Evolutionary conservation across 2,888 invertebrate species (phyloP), one percentile per base, ranked within the genome.

Genomic region (Rhingia rostrata): DNA sequence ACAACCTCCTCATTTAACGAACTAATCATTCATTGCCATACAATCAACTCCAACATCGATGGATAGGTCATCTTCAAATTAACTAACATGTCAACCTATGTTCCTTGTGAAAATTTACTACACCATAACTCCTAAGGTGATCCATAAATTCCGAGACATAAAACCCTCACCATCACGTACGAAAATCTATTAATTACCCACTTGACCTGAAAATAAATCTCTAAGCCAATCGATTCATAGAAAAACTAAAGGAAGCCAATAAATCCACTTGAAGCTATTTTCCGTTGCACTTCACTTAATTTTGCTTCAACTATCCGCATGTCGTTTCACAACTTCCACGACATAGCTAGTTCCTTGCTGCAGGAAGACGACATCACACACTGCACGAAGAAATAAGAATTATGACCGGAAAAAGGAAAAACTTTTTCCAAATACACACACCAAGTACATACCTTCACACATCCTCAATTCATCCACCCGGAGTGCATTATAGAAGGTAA

Each of bases 401-500:
- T 84, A 84, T 84, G 79, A 74, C 74, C 74, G 53, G 75, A 66
- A 85, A 70, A 64, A 53, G 63, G 41, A 67, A 75, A 85, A 64
- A 37, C 67, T 75, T 72, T 6, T 53, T 12, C n/a, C 64, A 74
- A 66, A 63, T 63, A 72, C 63, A 83, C 66, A 53, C 22, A 45
- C 7, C 22, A 22, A 22, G 2, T 2, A 32, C 45, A 49, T n/a
- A 22, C 33, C 63, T 2, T 12, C 45, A 32, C 7, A 37, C 32
- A 45, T 69, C 75, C 56, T 60, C 37, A 0, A 12, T 12, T 45
- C 60, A 49, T 60, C 54, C 67, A 37, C 37, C 56, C 14, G 37
- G 66, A 80, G 74, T 80, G 75, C 84, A 84, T 75, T 83, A 79
- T 70, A 75, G 75, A 80, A 84, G 80, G 80, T 72, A 75, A 83